phyloP scores from a whole-genome alignment of 2,113 vertebrate species.

The Sander vitreus region DNA sequence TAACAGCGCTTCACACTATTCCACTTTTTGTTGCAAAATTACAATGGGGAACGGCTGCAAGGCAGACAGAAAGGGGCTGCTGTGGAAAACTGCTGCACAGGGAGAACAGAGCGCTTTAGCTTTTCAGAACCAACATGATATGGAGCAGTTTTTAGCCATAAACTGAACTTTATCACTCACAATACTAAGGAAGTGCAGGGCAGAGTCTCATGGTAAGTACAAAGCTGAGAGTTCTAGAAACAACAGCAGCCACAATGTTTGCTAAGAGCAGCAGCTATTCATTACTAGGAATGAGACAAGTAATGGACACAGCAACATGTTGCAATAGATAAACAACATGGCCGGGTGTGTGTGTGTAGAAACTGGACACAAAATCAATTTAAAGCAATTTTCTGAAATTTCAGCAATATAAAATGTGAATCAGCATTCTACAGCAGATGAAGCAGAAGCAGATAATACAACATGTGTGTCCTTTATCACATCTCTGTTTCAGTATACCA shows the following conservation, averaged over 20 bases:
- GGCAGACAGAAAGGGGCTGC: slow-evolving; percentile 8
- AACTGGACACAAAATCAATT: neutral
- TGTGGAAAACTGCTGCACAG: slow-evolving; percentile 16
- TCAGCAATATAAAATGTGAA: too few species aligned
- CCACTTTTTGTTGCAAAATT: slow-evolving; percentile 27
- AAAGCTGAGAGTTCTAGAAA: slow-evolving; percentile 11
- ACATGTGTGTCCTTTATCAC: neutral
- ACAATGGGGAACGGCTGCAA: slow-evolving; percentile 3
- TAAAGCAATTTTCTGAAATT: neutral
- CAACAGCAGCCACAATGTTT: neutral
- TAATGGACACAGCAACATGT: neutral
- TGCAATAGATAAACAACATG: neutral
- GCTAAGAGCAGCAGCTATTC: neutral
- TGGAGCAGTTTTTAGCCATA: neutral
- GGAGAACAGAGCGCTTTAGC: slow-evolving; percentile 15
- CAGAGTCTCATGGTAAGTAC: neutral
- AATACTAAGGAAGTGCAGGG: neutral
- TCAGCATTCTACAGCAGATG: too few species aligned
- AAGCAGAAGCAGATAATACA: too few species aligned
- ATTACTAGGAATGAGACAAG: neutral
- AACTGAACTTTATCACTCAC: neutral
- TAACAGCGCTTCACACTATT: neutral
- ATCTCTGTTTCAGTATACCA: neutral
- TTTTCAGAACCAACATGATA: neutral
- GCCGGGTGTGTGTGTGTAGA: too few species aligned